A percentile compares a stretch with the other conserved stretches of the same genome.
phyloP scores from a whole-genome alignment of 2,888 invertebrate species.

The Meliscaeva auricollis region DNA sequence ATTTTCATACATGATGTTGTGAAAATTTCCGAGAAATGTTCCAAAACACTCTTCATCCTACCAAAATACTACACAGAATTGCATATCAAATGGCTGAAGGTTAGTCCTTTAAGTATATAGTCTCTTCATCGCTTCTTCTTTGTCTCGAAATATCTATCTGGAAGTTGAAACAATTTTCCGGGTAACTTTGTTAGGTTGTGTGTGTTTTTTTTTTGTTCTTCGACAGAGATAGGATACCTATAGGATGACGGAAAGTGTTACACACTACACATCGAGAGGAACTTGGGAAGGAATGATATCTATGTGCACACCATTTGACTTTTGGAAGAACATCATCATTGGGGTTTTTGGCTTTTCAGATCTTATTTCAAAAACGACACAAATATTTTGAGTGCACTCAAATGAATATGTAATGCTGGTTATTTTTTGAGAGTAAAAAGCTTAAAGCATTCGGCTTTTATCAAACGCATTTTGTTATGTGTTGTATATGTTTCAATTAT shows the following conservation, averaged over 20 bases:
- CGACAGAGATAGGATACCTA: neutral
- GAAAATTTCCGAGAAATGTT: constrained; percentile 59
- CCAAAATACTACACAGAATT: constrained; percentile 12
- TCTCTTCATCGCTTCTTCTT: too few relatives aligned
- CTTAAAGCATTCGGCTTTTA: neutral
- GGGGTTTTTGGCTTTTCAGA: constrained; percentile 51
- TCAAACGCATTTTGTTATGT: neutral
- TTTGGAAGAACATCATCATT: constrained; percentile 26
- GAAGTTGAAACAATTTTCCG: constrained; percentile 17
- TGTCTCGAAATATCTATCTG: too few relatives aligned
- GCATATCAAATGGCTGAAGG: constrained; percentile 14
- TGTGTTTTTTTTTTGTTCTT: constrained; percentile 51
- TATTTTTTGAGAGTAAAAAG: neutral
- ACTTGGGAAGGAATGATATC: constrained; percentile 28
- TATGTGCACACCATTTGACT: constrained; percentile 54
- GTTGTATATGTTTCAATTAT: neutral
- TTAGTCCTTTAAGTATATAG: neutral
- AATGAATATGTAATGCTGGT: constrained; percentile 24
- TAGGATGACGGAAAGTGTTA: neutral
- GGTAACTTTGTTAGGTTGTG: constrained; percentile 46
- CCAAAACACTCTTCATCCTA: constrained; percentile 10
- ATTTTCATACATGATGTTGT: constrained; percentile 40
- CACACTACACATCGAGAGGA: neutral
- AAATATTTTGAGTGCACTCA: constrained; percentile 59
- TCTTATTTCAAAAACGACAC: constrained; percentile 46